A percentile compares a stretch with the other conserved stretches of the same genome.
Evolutionary conservation across 92 coral and sea anemone species (phyloP).

Genomic region (Bergia puertoricense): DNA sequence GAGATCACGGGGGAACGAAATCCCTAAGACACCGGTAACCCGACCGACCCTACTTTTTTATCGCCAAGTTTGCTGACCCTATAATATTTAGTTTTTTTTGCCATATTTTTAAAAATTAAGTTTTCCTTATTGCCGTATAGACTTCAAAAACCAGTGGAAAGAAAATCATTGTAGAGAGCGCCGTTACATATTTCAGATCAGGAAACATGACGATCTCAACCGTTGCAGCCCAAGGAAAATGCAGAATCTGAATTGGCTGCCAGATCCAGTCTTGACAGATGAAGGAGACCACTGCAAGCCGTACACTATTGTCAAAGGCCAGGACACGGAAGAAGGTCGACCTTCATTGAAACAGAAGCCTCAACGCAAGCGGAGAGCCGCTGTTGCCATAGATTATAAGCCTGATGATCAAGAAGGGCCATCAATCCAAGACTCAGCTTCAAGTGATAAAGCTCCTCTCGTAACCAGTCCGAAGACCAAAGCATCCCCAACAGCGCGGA

Average conservation of each 20-base stretch:
- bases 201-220: conserved; percentile 41
- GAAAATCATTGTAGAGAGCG: conserved; percentile 51
- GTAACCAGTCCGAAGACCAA: conserved; percentile 29
- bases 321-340: conserved; percentile 34
- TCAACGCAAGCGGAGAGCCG: conserved; percentile 36
- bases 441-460: conserved; percentile 4
- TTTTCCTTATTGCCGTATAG: too few species aligned
- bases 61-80: too few species aligned
- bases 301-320: conserved; percentile 39
- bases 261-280: conserved; percentile 55
- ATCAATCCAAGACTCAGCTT: conserved; percentile 8
- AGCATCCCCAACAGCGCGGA: conserved; percentile 26
- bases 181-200: conserved; percentile 56
- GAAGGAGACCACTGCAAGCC: conserved; percentile 50
- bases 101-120: too few species aligned
- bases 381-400: conserved; percentile 11
- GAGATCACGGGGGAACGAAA: too few species aligned
- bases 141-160: conserved; percentile 26
- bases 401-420: not conserved
- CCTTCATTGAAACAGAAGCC: conserved; percentile 31
- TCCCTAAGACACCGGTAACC: too few species aligned
- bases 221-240: conserved; percentile 48
- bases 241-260: conserved; percentile 54
- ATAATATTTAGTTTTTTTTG: too few species aligned
- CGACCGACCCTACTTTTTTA: too few species aligned